Conservation (phyloP, 1,140 invertebrate species). For the Parasteatoda tepidariorum region DNA sequence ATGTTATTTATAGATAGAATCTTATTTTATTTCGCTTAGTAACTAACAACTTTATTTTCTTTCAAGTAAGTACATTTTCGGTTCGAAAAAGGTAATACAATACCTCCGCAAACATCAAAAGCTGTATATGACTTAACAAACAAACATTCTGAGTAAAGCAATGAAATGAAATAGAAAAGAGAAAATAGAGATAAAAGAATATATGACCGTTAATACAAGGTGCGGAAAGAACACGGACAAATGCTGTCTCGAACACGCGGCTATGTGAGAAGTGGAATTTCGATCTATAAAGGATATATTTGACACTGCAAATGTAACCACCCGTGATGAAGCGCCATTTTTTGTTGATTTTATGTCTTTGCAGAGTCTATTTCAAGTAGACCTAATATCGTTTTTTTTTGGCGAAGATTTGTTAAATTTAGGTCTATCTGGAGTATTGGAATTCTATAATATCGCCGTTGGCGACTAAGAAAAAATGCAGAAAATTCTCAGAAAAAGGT, state of each 20-base stretch:
- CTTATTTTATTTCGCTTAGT: too few species aligned
- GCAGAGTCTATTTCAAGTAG: background rate
- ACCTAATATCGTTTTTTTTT: too few species aligned
- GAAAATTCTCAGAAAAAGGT: background rate
- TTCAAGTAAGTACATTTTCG: too few species aligned
- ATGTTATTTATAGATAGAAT: too few species aligned
- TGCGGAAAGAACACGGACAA: too few species aligned
- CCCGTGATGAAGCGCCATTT: background rate
- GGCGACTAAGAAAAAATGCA: background rate
- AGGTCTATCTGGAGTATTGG: background rate
- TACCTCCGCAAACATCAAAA: conserved; percentile 17
- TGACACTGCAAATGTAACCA: background rate
- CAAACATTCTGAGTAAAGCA: too few species aligned
- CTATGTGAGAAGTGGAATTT: conserved; percentile 4
- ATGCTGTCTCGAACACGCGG: too few species aligned
- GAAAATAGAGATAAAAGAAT: too few species aligned
- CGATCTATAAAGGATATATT: background rate
- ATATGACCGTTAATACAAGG: too few species aligned
- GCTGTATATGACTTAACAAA: conserved; percentile 35
- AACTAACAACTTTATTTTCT: too few species aligned
- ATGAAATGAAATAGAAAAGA: too few species aligned
- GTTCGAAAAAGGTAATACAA: conserved; percentile 28
- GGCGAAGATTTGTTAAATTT: too few species aligned
- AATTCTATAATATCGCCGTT: background rate
- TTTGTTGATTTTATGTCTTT: background rate